phyloP scores from a whole-genome alignment of 2,113 vertebrate species.

The Anolis carolinensis region DNA sequence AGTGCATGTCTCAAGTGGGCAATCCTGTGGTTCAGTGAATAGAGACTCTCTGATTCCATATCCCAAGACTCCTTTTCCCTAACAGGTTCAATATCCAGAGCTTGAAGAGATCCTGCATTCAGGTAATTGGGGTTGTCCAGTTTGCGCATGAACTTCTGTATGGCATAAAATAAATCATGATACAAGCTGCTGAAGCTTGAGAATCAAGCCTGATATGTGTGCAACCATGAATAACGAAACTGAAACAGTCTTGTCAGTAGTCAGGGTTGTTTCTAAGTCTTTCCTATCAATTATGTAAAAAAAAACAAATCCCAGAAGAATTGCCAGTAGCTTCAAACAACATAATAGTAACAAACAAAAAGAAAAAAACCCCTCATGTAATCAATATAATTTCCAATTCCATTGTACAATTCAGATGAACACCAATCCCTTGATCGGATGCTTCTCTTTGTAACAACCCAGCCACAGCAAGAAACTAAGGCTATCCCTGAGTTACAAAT shows the following conservation, averaged over 20 bases:
- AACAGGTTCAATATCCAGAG: background rate
- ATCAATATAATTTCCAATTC: conserved; percentile 32
- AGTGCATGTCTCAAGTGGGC: background rate
- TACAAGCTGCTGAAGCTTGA: too few relatives aligned
- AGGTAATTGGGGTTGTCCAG: background rate
- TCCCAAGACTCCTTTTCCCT: background rate
- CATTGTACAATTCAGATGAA: conserved; percentile 23
- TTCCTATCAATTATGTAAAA: background rate
- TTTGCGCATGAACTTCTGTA: background rate
- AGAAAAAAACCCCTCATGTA: conserved; percentile 40
- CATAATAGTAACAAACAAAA: conserved; percentile 25
- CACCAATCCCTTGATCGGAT: background rate
- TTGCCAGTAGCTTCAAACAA: background rate
- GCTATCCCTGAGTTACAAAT: too few relatives aligned
- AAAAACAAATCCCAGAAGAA: background rate
- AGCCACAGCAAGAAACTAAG: background rate
- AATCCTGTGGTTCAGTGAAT: background rate
- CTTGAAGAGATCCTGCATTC: background rate
- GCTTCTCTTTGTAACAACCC: background rate
- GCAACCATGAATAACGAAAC: background rate
- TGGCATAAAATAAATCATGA: background rate
- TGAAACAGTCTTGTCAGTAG: background rate
- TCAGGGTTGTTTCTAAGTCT: background rate
- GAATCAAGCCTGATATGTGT: background rate
- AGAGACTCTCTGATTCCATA: background rate